A percentile compares a stretch with the other conserved stretches of the same genome.
phyloP scores from a whole-genome alignment of 1,140 invertebrate species.

The Sinella curviseta region DNA sequence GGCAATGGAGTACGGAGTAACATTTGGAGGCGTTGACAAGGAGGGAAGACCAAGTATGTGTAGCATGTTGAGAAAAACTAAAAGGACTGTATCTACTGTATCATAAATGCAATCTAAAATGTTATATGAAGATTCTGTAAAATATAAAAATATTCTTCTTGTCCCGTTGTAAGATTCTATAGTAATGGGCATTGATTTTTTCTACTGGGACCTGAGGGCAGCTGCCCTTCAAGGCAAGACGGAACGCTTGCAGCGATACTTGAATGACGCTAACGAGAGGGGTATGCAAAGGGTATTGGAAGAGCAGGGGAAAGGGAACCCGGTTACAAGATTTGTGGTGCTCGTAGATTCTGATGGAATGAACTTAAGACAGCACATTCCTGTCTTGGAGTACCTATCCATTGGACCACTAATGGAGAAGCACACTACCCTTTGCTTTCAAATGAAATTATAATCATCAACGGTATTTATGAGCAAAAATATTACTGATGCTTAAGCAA shows the following conservation, averaged over 20 bases:
- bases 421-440: not conserved
- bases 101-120: no score
- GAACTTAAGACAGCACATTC: not conserved
- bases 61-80: no score
- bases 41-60: not conserved
- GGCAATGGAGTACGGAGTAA: not conserved
- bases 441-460: not conserved
- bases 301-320: not conserved
- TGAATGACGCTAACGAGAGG: not conserved
- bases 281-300: not conserved
- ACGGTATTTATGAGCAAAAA: no score
- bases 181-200: not conserved
- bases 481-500: no score
- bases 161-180: not conserved
- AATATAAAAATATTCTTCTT: not conserved
- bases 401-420: not conserved
- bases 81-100: no score
- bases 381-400: no score
- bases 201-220: not conserved
- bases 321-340: not conserved
- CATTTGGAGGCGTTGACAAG: not conserved
- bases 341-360: not conserved
- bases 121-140: no score
- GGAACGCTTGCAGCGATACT: not conserved
- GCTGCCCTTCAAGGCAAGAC: not conserved